Evolutionary conservation across 2,113 vertebrate genomes (phyloP).

Genomic region (Malurus alboscapulatus): DNA sequence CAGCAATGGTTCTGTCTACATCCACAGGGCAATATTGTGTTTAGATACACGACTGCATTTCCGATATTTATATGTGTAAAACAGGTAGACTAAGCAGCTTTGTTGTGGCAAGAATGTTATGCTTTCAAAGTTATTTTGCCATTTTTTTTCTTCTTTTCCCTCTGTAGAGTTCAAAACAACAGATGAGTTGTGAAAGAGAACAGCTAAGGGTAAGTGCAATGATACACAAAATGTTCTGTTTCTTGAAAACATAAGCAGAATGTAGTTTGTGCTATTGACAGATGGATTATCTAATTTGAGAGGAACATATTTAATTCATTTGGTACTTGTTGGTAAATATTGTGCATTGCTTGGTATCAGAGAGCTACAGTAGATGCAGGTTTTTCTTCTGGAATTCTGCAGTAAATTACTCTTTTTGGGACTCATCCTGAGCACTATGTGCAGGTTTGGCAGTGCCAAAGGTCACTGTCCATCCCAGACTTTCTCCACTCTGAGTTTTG

Average conservation of each 20-base stretch:
- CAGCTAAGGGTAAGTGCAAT: slow-evolving; percentile 83
- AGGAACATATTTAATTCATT: slow-evolving; percentile 41
- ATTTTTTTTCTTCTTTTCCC: background rate
- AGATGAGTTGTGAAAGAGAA: slow-evolving; percentile 88
- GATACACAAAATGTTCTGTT: background rate
- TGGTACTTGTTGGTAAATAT: slow-evolving; percentile 58
- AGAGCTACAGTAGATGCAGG: slow-evolving; percentile 6
- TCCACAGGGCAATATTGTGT: background rate
- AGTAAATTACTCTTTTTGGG: background rate
- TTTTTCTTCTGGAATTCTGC: background rate
- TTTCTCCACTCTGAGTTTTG: background rate
- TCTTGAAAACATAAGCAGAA: slow-evolving; percentile 15
- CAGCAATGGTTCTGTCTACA: background rate
- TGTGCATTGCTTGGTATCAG: slow-evolving; percentile 13
- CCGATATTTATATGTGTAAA: background rate
- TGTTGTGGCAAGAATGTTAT: background rate
- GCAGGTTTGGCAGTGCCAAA: slow-evolving; percentile 17
- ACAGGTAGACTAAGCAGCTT: background rate
- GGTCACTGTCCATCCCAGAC: background rate
- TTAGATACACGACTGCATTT: background rate
- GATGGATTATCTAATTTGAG: slow-evolving; percentile 13
- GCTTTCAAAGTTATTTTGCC: slow-evolving; percentile 7
- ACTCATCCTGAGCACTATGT: background rate
- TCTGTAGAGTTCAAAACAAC: slow-evolving; percentile 80
- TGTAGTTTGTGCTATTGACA: slow-evolving; percentile 21